A percentile compares a stretch with the other conserved stretches of the same genome.
phyloP scores from a whole-genome alignment of 1,140 invertebrate genomes.

The Procambarus virginalis region DNA sequence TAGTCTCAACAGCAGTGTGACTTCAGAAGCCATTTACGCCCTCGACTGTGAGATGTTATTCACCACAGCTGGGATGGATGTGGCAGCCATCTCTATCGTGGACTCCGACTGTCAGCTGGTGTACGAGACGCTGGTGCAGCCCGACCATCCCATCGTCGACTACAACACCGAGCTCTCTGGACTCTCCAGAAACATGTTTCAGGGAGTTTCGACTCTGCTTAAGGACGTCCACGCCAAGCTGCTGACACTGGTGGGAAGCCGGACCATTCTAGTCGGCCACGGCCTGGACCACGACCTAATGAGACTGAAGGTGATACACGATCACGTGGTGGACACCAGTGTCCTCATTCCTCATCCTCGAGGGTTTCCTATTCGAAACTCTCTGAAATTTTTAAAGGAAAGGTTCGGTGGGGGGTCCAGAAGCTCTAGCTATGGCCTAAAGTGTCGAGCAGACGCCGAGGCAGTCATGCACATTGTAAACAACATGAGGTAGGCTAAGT shows the following conservation, averaged over 20 bases:
- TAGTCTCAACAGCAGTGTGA: background rate
- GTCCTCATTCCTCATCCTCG: background rate
- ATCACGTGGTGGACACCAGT: background rate
- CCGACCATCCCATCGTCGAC: background rate
- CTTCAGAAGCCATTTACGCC: background rate
- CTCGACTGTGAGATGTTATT: background rate
- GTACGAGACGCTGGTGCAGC: background rate
- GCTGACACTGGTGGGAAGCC: background rate
- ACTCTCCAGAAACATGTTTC: background rate
- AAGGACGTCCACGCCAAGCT: background rate
- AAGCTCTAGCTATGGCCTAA: background rate
- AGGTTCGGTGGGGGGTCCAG: background rate
- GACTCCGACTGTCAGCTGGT: background rate
- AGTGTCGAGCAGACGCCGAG: background rate
- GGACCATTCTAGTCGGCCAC: constrained; percentile 1
- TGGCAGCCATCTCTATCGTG: background rate
- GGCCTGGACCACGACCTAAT: constrained; percentile 2
- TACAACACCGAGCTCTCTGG: background rate
- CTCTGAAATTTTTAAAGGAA: background rate
- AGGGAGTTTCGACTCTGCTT: background rate
- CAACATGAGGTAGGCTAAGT: too few relatives aligned
- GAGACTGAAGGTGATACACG: background rate
- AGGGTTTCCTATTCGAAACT: background rate
- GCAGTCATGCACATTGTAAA: background rate
- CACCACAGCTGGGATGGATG: background rate